Conservation (phyloP, 1,140 invertebrate genomes). For the Cydia splendana region DNA sequence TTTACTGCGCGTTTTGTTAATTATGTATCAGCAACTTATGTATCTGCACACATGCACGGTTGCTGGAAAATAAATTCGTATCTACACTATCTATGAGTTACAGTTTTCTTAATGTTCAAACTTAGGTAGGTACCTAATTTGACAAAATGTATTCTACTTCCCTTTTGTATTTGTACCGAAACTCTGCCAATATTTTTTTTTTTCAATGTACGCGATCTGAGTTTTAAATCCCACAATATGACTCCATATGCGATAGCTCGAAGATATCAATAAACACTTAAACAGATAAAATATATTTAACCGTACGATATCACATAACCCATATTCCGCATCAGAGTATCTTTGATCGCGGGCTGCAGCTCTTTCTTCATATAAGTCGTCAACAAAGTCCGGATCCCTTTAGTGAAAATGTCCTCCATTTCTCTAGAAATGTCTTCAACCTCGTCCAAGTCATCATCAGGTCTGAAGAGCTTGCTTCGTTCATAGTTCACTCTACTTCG, state of each 20-base stretch:
- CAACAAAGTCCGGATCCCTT: constrained; percentile 87
- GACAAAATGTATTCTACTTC: no score
- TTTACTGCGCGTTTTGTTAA: no score
- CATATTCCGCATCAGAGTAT: constrained; percentile 91
- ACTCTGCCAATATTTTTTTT: no score
- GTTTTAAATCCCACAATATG: not conserved
- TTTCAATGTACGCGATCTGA: no score
- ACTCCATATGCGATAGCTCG: not conserved
- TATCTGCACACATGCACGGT: no score
- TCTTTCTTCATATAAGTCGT: constrained; percentile 91
- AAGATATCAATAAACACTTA: not conserved
- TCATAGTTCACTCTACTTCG: constrained; percentile 66
- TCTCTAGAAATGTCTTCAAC: constrained; percentile 85
- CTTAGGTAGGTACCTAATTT: no score
- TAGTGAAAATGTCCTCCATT: constrained; percentile 91
- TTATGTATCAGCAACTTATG: no score
- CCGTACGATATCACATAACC: constrained; percentile 92
- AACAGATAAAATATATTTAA: constrained; percentile 40
- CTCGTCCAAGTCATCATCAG: constrained; percentile 76
- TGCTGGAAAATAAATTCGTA: no score
- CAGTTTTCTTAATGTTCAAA: no score
- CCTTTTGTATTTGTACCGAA: no score
- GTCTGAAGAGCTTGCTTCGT: constrained; percentile 72
- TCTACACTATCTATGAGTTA: no score
- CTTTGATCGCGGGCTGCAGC: constrained; percentile 90